Base-by-base conservation (phyloP, 2,888 invertebrate genomes). In the Pammene fasciana region DNA sequence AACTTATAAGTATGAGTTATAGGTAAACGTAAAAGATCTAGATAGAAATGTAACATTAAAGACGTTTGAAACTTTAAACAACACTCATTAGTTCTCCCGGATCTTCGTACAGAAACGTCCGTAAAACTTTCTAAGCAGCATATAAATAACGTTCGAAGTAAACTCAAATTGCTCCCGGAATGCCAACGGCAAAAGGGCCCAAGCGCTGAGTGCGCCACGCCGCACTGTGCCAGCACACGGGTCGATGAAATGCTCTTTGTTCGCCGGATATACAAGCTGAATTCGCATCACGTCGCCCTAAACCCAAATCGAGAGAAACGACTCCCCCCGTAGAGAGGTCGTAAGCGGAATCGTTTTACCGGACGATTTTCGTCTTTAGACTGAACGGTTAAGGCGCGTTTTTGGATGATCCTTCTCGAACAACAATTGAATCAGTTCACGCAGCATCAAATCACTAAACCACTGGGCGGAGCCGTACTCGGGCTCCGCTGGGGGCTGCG, bases 361-460 rank as follows among this genome's bases (percentile, higher is more conserved):
- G 86, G 85, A 84, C 90, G 82, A 91, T 89, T 91, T 90, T 92
- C 85, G 89, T 86, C 92, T 92, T 88, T 92, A 92, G 86, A 82
- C 78, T 83, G 80, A 87, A 84, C 85, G 67, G 79, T 89, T 92
- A 92, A 89, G 87, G 88, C 83, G 79, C 84, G 84, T 88, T 90
- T 90, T 90, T 78, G 87, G 84, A 81, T 80, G 84, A 78, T 77
- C 78, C 79, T 82, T 76, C 78, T 81, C 82, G 79, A 80, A 86
- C 84, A 88, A 91, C 91, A 92, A 92, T 92, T 92, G 92, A 92
- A 92, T 92, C 92, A 92, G 92, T 92, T 92, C 90, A 92, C 92
- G 91, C 92, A 92, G 92, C 92, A 92, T 92, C 92, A 92, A 92
- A 92, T 92, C 92, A 92, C 92, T 92, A 92, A 92, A 92, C 92